Conservation (phyloP, 2,113 vertebrate species). For the Grammomys surdaster region DNA sequence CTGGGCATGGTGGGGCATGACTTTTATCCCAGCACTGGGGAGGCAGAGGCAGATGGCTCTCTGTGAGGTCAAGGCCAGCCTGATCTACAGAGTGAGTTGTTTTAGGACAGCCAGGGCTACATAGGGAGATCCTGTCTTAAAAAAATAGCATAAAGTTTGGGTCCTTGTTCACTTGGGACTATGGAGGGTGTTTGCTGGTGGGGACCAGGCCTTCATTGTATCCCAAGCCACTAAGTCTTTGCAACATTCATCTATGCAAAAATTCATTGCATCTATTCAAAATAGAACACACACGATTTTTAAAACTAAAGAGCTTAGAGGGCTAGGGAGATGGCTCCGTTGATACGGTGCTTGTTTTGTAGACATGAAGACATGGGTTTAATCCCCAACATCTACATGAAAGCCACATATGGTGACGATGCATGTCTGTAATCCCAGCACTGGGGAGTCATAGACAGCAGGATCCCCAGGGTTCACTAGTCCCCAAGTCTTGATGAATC, state of each 20-base stretch:
- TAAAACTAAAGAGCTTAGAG: not conserved
- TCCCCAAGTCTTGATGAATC: not conserved
- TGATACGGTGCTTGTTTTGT: not conserved
- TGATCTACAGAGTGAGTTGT: not conserved
- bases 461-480: not conserved
- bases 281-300: not conserved
- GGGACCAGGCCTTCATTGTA: not conserved
- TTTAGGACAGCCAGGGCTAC: not conserved
- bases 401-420: not conserved
- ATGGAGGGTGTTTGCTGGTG: fast-evolving
- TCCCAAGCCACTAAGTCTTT: not conserved
- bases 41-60: not conserved
- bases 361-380: not conserved
- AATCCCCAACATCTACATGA: not conserved
- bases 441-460: not conserved
- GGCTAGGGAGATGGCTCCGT: not conserved
- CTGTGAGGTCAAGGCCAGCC: not conserved
- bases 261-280: not conserved
- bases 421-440: too few species aligned
- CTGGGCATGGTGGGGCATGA: too few species aligned
- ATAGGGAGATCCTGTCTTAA: not conserved
- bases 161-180: too few species aligned
- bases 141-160: not conserved
- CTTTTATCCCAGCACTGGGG: not conserved
- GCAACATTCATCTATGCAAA: not conserved